A percentile compares a stretch with the other conserved stretches of the same genome.
These are phyloP conservation scores for Chaenocephalus aceratus DNA, from an alignment of 2,113 vertebrate species.

Conservation along the genomic window DNA sequence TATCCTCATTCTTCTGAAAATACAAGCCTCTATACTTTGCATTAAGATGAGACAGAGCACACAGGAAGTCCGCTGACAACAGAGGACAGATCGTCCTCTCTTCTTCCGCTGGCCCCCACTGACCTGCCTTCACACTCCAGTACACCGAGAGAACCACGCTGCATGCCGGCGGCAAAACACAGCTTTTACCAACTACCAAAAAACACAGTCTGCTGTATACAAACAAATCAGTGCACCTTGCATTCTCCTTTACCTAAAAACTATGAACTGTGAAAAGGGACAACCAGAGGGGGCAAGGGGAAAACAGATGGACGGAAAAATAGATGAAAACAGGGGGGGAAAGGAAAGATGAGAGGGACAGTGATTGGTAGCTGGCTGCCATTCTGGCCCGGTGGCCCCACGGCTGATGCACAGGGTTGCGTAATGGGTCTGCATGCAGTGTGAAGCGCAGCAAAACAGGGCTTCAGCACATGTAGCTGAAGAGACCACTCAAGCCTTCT, in stretches of 20 bases:
- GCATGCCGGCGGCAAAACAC: conserved; percentile 42
- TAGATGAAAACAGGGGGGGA: conserved; percentile 29
- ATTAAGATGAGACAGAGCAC: conserved; percentile 54
- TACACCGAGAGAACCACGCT: conserved; percentile 43
- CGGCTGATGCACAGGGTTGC: conserved; percentile 70
- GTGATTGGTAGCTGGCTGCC: conserved; percentile 61
- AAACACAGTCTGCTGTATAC: conserved; percentile 41
- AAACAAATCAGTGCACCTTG: conserved; percentile 34
- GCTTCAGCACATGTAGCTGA: conserved; percentile 66
- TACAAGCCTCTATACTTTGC: conserved; percentile 26
- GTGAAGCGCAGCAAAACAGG: conserved; percentile 58
- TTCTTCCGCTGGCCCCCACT: conserved; percentile 57
- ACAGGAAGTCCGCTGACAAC: conserved; percentile 65
- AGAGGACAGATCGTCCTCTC: conserved; percentile 69
- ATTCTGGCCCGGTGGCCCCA: conserved; percentile 60
- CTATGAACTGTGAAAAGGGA: conserved; percentile 16
- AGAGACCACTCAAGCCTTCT: conserved; percentile 74
- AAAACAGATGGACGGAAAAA: conserved; percentile 36
- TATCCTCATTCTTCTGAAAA: conserved; percentile 24
- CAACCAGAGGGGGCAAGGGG: background rate
- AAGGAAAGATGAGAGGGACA: conserved; percentile 39
- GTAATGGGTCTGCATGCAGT: conserved; percentile 68
- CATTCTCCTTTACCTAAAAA: conserved; percentile 48
- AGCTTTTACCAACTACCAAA: conserved; percentile 39
- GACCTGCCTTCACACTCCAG: conserved; percentile 71